Evolutionary conservation across 1,140 invertebrate genomes (phyloP).

Genomic region (Dryas iulia): DNA sequence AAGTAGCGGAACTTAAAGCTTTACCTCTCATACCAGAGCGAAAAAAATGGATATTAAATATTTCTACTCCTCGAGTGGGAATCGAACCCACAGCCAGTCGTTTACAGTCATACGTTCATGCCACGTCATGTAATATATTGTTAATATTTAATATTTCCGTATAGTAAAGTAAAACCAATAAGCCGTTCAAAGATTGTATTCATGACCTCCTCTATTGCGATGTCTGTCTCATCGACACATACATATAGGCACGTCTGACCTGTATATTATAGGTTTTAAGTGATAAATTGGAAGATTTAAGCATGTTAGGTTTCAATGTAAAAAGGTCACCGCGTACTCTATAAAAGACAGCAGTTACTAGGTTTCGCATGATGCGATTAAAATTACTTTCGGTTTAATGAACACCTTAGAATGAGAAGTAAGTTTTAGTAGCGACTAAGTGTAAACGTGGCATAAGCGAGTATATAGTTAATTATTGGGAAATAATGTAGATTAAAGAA

Average conservation of each 20-base stretch:
- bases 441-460: background rate
- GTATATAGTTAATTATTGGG: background rate
- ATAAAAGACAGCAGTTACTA: background rate
- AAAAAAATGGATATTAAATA: too few species aligned
- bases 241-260: background rate
- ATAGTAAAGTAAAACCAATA: too few species aligned
- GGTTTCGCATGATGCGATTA: background rate
- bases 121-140: too few species aligned
- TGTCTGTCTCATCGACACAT: background rate
- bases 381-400: conserved; percentile 2
- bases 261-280: background rate
- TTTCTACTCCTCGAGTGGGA: too few species aligned
- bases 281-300: background rate
- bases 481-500: background rate
- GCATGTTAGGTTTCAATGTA: conserved; percentile 1
- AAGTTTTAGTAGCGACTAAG: background rate
- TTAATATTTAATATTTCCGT: too few species aligned
- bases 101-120: too few species aligned
- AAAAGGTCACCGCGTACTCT: background rate
- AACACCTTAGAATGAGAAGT: conserved; percentile 1
- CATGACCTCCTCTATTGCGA: background rate
- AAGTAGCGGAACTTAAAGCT: too few species aligned
- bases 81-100: too few species aligned
- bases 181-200: background rate
- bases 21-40: too few species aligned